These are phyloP conservation scores for Capitulum mitella DNA, from an alignment of 2,888 invertebrate species.

Conservation along the genomic window DNA sequence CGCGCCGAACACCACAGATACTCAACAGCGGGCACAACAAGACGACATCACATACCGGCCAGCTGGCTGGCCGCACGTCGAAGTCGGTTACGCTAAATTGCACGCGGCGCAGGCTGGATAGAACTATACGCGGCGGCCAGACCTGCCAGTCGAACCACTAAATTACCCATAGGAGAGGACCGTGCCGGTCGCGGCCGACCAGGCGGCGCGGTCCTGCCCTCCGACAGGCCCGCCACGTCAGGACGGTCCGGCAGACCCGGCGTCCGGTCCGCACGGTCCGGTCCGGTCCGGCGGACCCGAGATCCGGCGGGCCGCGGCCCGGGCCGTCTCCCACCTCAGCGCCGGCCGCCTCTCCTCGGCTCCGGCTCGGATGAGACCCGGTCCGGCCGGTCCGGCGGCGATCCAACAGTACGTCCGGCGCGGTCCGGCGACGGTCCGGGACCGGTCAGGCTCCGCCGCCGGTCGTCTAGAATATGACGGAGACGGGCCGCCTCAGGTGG, in stretches of 20 bases:
- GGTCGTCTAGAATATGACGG: slow-evolving; percentile 56
- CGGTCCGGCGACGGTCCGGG: too few species aligned
- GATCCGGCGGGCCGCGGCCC: background rate
- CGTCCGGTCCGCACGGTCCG: background rate
- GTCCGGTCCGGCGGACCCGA: background rate
- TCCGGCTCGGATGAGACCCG: too few species aligned
- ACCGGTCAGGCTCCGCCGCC: too few species aligned
- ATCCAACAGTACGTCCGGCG: too few species aligned
- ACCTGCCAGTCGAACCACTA: background rate
- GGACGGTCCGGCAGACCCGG: background rate
- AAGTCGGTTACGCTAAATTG: background rate
- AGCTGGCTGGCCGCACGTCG: background rate
- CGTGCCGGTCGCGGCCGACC: background rate
- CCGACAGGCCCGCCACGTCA: background rate
- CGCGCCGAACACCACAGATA: background rate
- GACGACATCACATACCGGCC: background rate
- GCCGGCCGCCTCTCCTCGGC: too few species aligned
- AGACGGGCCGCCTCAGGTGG: slow-evolving; percentile 54
- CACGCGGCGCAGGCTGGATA: background rate
- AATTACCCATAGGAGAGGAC: background rate
- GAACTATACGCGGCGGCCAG: background rate
- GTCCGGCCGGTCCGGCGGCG: too few species aligned
- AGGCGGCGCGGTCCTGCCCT: background rate
- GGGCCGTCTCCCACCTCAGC: too few species aligned
- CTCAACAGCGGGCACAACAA: background rate